phyloP scores from a whole-genome alignment of 2,797 vertebrate genomes.

The Peromyscus nudipes region DNA sequence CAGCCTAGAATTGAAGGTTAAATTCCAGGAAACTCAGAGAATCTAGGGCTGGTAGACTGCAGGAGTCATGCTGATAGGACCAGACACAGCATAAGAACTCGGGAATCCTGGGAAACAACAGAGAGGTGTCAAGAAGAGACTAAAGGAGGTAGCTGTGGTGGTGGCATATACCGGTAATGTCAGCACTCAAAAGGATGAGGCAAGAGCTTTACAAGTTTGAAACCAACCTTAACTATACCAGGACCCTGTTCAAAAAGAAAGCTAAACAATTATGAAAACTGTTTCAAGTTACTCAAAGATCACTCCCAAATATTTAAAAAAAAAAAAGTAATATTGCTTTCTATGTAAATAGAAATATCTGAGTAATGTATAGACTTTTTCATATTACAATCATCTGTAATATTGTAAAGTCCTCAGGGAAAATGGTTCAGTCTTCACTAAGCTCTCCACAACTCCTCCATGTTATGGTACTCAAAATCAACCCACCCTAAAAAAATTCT shows the following conservation, averaged over 20 bases:
- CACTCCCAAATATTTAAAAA: background rate
- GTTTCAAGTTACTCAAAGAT: background rate
- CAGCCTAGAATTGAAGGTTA: background rate
- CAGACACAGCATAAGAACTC: background rate
- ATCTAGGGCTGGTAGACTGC: background rate
- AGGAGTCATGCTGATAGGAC: background rate
- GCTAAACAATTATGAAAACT: background rate
- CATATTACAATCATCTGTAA: background rate
- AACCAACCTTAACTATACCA: background rate
- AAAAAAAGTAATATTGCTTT: background rate
- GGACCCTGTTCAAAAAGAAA: background rate
- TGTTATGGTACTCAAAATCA: background rate
- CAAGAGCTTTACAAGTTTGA: background rate
- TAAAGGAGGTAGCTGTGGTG: too few relatives aligned
- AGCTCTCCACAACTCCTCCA: background rate
- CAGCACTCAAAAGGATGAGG: background rate
- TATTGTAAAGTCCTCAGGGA: conserved; percentile 33
- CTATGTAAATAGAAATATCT: conserved; percentile 8
- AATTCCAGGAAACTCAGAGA: background rate
- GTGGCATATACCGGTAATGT: background rate
- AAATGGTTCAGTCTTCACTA: conserved; percentile 7
- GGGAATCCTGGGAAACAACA: background rate
- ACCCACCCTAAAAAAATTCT: background rate
- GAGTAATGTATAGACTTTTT: background rate
- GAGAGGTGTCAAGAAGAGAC: background rate